Conservation (phyloP, 2,888 invertebrate genomes). For the Ormyrus labotus region DNA sequence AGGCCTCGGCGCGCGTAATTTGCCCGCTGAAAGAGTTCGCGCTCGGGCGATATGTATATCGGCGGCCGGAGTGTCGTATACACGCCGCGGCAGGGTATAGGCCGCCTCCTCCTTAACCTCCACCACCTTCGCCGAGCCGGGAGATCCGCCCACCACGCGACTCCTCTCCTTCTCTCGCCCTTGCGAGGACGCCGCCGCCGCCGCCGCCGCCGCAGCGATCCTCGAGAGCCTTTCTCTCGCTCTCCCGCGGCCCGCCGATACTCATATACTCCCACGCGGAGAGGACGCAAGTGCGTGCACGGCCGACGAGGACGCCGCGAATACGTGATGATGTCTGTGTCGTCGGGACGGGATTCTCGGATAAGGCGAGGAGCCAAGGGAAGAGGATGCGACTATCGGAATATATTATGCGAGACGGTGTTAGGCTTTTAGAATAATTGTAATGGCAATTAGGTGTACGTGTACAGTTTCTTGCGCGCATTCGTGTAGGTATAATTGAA, state of each 20-base stretch:
- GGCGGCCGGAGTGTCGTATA: neutral
- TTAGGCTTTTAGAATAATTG: too few species aligned
- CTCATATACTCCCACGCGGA: neutral
- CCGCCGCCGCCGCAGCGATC: too few species aligned
- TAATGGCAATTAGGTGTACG: too few species aligned
- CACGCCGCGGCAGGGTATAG: constrained; percentile 57
- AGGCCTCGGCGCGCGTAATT: too few species aligned
- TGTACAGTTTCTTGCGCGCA: too few species aligned
- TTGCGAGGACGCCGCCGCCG: constrained; percentile 23
- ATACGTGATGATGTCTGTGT: too few species aligned
- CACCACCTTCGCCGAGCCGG: constrained; percentile 67
- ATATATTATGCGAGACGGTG: too few species aligned
- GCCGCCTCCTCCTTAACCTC: constrained; percentile 73
- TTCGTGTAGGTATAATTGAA: too few species aligned
- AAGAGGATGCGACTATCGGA: too few species aligned
- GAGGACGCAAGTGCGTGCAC: neutral
- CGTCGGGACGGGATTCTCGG: too few species aligned
- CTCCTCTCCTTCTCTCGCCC: constrained; percentile 61
- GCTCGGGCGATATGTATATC: neutral
- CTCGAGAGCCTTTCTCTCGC: constrained; percentile 49
- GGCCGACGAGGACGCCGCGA: neutral
- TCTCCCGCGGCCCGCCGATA: neutral
- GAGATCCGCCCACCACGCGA: constrained; percentile 72
- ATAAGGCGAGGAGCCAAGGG: too few species aligned
- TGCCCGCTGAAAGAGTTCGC: neutral